These are phyloP conservation scores for Dasyornis broadbenti DNA, from an alignment of 2,113 vertebrate genomes.

Conservation along the genomic window DNA sequence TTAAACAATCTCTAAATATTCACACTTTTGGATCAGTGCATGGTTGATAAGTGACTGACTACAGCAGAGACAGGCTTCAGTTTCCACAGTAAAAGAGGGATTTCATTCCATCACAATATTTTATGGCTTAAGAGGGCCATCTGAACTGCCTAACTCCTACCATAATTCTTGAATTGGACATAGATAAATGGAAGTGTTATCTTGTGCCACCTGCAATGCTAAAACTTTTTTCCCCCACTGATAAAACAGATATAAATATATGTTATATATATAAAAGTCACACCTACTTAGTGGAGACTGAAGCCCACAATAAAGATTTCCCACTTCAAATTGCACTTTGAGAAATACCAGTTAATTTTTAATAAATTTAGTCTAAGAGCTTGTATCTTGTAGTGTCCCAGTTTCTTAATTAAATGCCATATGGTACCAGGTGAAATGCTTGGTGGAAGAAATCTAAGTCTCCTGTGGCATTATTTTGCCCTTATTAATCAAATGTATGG, in stretches of 20 bases:
- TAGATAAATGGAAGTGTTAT: background rate
- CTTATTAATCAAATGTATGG: background rate
- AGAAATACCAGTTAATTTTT: background rate
- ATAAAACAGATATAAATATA: background rate
- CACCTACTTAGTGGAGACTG: background rate
- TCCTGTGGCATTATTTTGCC: background rate
- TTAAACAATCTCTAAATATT: background rate
- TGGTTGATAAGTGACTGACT: background rate
- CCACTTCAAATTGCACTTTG: background rate
- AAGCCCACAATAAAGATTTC: background rate
- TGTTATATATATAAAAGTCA: background rate
- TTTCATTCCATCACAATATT: background rate
- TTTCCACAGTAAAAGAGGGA: background rate
- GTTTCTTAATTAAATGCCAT: constrained; percentile 27
- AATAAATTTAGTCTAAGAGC: background rate
- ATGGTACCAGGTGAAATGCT: constrained; percentile 4
- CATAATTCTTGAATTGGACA: background rate
- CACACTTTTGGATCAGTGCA: background rate
- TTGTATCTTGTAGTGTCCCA: background rate
- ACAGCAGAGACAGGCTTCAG: background rate
- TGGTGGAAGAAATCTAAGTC: background rate
- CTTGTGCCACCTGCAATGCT: background rate
- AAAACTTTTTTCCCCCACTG: background rate
- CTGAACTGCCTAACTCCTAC: background rate
- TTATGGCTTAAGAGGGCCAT: background rate